A percentile compares a stretch with the other conserved stretches of the same genome.
These are phyloP conservation scores for Chelonoidis abingdonii DNA, from an alignment of 2,113 vertebrate genomes.

Conservation along the genomic window DNA sequence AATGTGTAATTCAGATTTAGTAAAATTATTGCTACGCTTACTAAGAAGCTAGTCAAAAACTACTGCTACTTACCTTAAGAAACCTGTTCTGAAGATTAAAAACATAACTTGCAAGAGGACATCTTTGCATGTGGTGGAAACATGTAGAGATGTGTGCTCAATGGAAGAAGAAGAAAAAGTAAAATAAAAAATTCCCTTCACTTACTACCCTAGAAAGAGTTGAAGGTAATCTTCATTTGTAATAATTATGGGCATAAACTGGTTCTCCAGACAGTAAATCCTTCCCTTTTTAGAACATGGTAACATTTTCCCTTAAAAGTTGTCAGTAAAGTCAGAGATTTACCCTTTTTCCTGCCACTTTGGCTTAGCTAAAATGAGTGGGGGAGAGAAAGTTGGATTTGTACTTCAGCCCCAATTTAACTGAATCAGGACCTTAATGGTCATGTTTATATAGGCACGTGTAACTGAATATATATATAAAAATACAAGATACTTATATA, in stretches of 20 bases:
- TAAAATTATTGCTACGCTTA: not conserved
- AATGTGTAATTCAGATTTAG: not conserved
- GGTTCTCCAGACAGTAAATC: not conserved
- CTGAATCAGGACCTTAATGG: not conserved
- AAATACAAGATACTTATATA: not conserved
- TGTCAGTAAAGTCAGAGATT: not conserved
- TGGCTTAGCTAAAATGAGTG: not conserved
- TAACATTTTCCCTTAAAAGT: not conserved
- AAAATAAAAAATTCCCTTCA: not conserved
- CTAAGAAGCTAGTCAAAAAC: not conserved
- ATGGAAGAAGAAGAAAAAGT: not conserved
- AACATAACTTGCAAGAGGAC: not conserved
- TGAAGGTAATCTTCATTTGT: not conserved
- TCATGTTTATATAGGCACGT: not conserved
- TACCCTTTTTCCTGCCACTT: not conserved
- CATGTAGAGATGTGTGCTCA: not conserved
- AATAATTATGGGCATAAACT: not conserved
- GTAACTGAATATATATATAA: not conserved
- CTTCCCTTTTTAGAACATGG: not conserved
- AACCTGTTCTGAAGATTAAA: conserved; percentile 5
- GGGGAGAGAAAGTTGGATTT: not conserved
- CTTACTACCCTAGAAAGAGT: not conserved
- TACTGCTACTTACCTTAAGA: conserved; percentile 32
- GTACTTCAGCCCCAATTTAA: not conserved
- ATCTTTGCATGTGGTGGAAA: not conserved